Evolutionary conservation across 1,140 invertebrate genomes (phyloP), one percentile per base, ranked within the genome.

Genomic region (Oncopodura yosiiana): DNA sequence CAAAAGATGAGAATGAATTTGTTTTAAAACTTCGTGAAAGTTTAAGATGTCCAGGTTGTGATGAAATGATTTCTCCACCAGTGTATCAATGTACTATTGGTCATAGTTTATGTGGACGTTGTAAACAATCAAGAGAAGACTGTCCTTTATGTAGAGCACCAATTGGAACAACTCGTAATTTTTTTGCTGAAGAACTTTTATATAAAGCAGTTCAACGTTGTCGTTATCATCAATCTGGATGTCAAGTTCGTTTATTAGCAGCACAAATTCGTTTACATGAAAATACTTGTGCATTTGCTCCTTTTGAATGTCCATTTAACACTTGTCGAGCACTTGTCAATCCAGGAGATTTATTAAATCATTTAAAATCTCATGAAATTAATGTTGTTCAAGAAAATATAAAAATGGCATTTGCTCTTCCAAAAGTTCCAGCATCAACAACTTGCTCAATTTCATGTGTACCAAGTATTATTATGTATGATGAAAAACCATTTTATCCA

Each of bases 231-330:
- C 18, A n/a, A 16, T 36, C 36, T 11, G 53, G 53, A 11, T 55
- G 53, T 26, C 18, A 55, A 32, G 53, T 55, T 4, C 48, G 43
- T 26, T 34, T 55, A 2, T 43, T 43, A 12, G 18, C 43, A 18
- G 53, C 41, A 2, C 45, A 46, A 3, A 55, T 55, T 14, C 44
- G 41, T 11, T 41, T 36, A 3, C 45, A 55, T 23, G 53, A 55
- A 21, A 43, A 32, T 8, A 21, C 38, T 27, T 55, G 53, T 32
- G 44, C 46, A 8, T 55, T 48, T 41, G 53, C 53, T 24, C 53
- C 53, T 3, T 55, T 42, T 21, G 53, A 55, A 23, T 55, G 53
- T 39, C 53, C 53, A 9, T 55, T 48, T 29, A 49, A 43, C 36
- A 45, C 38, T 24, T 55, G 53, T 19, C 45, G 45, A 3, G 5